Conservation (phyloP, 2,888 invertebrate species). For the Lepeophtheirus nordmannii region DNA sequence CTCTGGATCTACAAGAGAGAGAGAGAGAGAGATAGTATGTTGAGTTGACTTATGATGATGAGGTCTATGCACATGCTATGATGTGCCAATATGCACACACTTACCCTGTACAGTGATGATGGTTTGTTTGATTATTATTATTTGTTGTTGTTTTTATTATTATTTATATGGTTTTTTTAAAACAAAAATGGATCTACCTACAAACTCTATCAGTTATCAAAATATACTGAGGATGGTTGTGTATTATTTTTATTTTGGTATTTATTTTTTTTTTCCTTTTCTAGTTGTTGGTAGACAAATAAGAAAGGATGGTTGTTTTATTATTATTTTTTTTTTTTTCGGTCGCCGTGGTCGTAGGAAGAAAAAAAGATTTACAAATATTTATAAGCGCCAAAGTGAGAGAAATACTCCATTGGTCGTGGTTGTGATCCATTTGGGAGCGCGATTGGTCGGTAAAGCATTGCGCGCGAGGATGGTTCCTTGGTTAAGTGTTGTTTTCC, state of each 20-base stretch:
- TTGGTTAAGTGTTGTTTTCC: no score
- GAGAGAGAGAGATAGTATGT: no score
- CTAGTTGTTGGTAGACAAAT: slow-evolving; percentile 5
- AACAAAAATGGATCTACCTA: neutral
- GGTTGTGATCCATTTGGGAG: no score
- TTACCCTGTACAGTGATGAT: neutral
- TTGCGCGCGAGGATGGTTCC: no score
- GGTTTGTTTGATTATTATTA: no score
- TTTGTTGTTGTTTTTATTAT: neutral
- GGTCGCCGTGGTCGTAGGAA: neutral
- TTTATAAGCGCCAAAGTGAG: slow-evolving; percentile 5
- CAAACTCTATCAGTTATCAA: neutral
- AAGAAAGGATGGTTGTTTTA: neutral
- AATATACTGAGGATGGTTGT: neutral
- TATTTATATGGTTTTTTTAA: neutral
- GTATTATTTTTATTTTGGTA: neutral
- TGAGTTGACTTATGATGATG: no score
- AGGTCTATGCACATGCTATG: no score
- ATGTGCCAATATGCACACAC: no score
- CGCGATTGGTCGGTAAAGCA: no score
- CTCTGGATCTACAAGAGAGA: no score
- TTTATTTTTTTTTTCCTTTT: neutral
- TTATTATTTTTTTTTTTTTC: neutral
- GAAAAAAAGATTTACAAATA: neutral
- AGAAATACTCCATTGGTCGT: no score